Evolutionary conservation across 1,140 invertebrate species (phyloP).

Genomic region (Maniola jurtina): DNA sequence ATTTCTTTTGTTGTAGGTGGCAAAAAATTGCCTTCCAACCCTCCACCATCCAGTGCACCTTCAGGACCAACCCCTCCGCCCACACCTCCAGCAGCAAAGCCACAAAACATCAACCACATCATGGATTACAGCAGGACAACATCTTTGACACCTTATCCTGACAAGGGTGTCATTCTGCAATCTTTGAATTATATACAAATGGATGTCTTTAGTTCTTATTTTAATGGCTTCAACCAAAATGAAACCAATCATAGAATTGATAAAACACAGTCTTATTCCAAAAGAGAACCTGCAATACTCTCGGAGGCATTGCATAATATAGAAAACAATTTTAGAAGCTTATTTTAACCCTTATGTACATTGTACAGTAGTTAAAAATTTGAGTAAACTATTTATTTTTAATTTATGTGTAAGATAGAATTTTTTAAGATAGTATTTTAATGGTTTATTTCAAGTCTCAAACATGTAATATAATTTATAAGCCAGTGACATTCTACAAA

Average conservation of each 20-base stretch:
- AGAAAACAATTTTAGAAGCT: conserved; percentile 70
- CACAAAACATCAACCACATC: conserved; percentile 43
- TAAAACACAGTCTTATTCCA: conserved; percentile 34
- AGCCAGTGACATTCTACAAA: conserved; percentile 3
- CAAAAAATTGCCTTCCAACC: conserved; percentile 41
- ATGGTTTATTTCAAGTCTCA: conserved; percentile 11
- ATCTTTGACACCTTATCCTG: conserved; percentile 58
- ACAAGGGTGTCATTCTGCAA: conserved; percentile 63
- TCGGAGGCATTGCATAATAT: conserved; percentile 59
- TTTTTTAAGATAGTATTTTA: conserved; percentile 4
- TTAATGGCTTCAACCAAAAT: conserved; percentile 39
- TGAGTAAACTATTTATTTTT: conserved; percentile 39
- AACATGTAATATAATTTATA: conserved; percentile 15
- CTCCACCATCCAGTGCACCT: conserved; percentile 29
- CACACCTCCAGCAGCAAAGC: conserved; percentile 31
- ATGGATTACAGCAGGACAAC: conserved; percentile 26
- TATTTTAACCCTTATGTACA: conserved; percentile 52
- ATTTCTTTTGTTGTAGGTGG: conserved; percentile 45
- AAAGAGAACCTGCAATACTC: conserved; percentile 54
- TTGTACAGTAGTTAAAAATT: conserved; percentile 14
- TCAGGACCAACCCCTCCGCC: conserved; percentile 24
- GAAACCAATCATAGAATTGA: conserved; percentile 34
- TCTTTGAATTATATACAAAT: conserved; percentile 74
- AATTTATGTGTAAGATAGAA: conserved; percentile 20
- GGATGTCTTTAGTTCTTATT: conserved; percentile 70